These are phyloP conservation scores for Gymnobelideus leadbeateri DNA, from an alignment of 2,113 vertebrate genomes.

Conservation along the genomic window DNA sequence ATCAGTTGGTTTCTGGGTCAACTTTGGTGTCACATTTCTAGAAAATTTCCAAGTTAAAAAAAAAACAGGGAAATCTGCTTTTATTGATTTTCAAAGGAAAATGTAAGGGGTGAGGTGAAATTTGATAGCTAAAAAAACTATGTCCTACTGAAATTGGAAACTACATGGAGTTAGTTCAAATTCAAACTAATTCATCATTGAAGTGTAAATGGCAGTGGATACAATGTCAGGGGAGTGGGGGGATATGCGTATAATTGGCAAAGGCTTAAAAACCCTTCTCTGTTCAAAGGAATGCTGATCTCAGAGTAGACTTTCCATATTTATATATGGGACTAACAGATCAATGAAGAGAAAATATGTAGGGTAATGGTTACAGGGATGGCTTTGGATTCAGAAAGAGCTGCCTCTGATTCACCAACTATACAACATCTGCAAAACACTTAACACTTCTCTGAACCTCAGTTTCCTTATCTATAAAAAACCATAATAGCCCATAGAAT, in stretches of 20 bases:
- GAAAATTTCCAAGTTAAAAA: constrained; percentile 44
- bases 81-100: constrained; percentile 54
- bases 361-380: neutral
- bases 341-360: neutral
- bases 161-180: constrained; percentile 10
- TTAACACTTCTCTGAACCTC: too few species aligned
- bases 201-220: neutral
- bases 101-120: constrained; percentile 33
- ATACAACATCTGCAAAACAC: neutral
- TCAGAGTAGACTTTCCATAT: constrained; percentile 24
- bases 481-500: too few species aligned
- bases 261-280: neutral
- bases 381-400: neutral
- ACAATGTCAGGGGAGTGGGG: neutral
- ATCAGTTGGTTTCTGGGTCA: constrained; percentile 55
- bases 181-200: neutral
- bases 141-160: constrained; percentile 37
- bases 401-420: neutral
- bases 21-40: constrained; percentile 36
- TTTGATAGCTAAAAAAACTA: constrained; percentile 37
- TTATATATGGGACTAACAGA: neutral
- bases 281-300: constrained; percentile 13
- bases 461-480: too few species aligned
- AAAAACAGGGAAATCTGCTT: constrained; percentile 50
- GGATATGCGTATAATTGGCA: constrained; percentile 20